phyloP scores from a whole-genome alignment of 2,113 vertebrate genomes.

The Lasiurus borealis region DNA sequence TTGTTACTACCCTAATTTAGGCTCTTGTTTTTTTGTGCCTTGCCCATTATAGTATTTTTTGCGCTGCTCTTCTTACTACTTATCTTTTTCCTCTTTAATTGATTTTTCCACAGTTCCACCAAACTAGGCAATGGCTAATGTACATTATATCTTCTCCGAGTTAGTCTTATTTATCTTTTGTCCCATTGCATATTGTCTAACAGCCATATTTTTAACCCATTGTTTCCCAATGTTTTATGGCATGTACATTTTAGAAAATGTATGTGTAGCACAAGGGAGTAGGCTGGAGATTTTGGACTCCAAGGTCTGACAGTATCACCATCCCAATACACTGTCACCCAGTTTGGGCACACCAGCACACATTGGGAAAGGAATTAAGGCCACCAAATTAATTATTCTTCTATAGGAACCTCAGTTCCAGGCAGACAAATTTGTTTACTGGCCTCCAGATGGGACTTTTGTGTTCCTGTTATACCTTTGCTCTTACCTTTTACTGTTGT shows the following conservation, averaged over 20 bases:
- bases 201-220: background rate
- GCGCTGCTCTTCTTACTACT: background rate
- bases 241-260: background rate
- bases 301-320: background rate
- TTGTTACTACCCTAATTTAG: background rate
- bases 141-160: background rate
- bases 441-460: background rate
- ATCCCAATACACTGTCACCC: background rate
- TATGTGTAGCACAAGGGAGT: background rate
- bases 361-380: background rate
- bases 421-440: background rate
- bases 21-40: background rate
- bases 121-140: background rate
- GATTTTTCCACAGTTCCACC: background rate
- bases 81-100: conserved; percentile 19
- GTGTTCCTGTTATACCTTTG: background rate
- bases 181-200: background rate
- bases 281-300: background rate
- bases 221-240: conserved; percentile 3
- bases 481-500: background rate
- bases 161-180: conserved; percentile 15
- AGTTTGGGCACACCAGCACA: background rate
- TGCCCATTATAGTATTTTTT: background rate
- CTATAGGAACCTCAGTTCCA: background rate
- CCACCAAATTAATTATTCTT: background rate